phyloP scores from a whole-genome alignment of 2,113 vertebrate species.

The Coracopsis vasa region DNA sequence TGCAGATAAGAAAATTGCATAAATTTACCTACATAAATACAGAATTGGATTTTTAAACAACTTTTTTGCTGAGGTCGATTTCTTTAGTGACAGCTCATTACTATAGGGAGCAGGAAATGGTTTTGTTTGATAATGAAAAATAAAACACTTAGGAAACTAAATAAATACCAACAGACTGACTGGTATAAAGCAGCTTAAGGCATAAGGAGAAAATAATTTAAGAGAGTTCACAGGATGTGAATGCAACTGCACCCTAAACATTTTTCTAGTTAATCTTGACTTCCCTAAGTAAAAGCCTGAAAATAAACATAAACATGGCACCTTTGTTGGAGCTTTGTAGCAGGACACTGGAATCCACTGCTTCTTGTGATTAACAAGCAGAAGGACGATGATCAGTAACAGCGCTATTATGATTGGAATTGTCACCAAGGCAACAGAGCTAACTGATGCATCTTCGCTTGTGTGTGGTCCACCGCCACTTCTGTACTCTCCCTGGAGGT shows the following conservation, averaged over 20 bases:
- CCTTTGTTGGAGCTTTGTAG: conserved; percentile 88
- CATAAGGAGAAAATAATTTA: neutral
- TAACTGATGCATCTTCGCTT: conserved; percentile 68
- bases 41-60: neutral
- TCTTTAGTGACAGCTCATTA: neutral
- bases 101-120: neutral
- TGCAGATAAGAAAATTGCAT: neutral
- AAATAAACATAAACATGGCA: neutral
- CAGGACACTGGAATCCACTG: conserved; percentile 88
- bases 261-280: neutral
- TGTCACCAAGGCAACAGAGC: conserved; percentile 80
- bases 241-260: neutral
- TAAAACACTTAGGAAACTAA: neutral
- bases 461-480: conserved; percentile 66
- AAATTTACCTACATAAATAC: neutral
- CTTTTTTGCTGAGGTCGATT: neutral
- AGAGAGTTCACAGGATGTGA: neutral
- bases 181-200: neutral
- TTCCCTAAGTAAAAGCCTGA: neutral
- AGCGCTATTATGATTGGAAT: conserved; percentile 81
- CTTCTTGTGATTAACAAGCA: conserved; percentile 86
- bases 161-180: neutral
- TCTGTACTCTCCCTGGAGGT: conserved; percentile 83
- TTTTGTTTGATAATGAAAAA: neutral
- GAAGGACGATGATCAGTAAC: conserved; percentile 77